Base-by-base conservation (phyloP, 1,140 invertebrate species). In the Aricia agestis region DNA sequence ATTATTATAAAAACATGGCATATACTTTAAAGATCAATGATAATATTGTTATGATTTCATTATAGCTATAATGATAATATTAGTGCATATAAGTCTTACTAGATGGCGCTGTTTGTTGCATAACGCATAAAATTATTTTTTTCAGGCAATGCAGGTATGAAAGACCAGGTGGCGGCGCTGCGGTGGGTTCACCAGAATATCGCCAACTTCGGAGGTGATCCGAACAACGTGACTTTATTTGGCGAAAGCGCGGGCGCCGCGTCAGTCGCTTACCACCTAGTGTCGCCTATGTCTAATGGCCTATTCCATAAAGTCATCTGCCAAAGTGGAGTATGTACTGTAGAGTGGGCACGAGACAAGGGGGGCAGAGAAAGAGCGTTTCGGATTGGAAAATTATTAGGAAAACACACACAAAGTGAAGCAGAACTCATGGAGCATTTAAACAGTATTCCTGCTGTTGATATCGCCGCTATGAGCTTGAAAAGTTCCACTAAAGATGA, bases 161-260 rank as follows among this genome's bases (percentile, higher is more conserved):
- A 94, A 72, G 95, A 96, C 81, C 94, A 95, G 87, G 92, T 94
- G 11, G 77, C 74, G n/a, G 85, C 84, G 1, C 69, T 89, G 32
- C 74, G 75, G 11, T 89, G 89, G 87, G 78, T 91, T 7, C 81
- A 84, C 58, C 77, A 82, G n/a, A 91, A 92, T 73, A 92, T 92
- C 45, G 72, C 65, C 1, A 68, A 92, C 67, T 97, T 97, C 79
- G 95, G 95, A 6, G 96, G 96, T 6, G 94, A 95, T 84, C 92
- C 94, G 0, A 83, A 94, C 19, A 94, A 93, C 78, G 93, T 97
- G 1, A 96, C 95, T 0, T 84, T 96, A 18, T 95, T 96, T 74
- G 95, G 95, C 1, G 94, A 96, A 80, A 95, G 94, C 78, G 95
- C 95, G 0, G 95, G 95, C 2, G 95, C 94, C 0, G 93, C 92